Conservation (phyloP, 37 sponge, comb jelly and placozoan species). For the Axinella damicornis region DNA sequence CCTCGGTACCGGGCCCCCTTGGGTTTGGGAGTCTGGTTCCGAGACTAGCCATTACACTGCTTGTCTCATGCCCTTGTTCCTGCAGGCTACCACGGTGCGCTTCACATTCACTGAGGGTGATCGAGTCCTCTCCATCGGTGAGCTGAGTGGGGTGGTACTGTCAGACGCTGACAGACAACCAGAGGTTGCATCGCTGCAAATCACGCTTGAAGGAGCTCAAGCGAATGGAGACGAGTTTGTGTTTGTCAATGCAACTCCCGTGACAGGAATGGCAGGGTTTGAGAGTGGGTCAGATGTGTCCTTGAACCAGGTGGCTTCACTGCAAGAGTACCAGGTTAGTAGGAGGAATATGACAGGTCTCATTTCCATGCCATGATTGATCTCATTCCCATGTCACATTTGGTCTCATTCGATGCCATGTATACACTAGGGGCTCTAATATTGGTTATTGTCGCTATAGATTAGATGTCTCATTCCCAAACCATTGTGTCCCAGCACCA, state of each 20-base stretch:
- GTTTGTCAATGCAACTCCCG: neutral
- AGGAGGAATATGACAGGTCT: neutral
- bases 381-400: too few relatives aligned
- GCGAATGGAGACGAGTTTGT: conserved; percentile 16
- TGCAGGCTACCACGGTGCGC: neutral
- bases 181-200: neutral
- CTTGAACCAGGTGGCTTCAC: neutral
- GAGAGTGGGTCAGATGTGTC: neutral
- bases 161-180: conserved; percentile 24
- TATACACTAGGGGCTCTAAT: too few relatives aligned
- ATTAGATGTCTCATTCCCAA: too few relatives aligned
- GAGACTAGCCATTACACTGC: too few relatives aligned
- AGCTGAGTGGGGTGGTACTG: conserved; percentile 16
- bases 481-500: too few relatives aligned
- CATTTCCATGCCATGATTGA: neutral
- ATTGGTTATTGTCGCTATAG: too few relatives aligned
- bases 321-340: conserved; percentile 49
- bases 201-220: conserved; percentile 15
- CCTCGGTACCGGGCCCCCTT: too few relatives aligned
- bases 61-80: too few relatives aligned
- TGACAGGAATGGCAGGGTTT: neutral
- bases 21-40: too few relatives aligned
- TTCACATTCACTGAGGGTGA: conserved; percentile 41
- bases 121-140: conserved; percentile 1
- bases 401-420: too few relatives aligned